These are phyloP conservation scores for Lepidiolamprologus cunningtoni DNA, from an alignment of 2,113 vertebrate genomes.

Conservation along the genomic window DNA sequence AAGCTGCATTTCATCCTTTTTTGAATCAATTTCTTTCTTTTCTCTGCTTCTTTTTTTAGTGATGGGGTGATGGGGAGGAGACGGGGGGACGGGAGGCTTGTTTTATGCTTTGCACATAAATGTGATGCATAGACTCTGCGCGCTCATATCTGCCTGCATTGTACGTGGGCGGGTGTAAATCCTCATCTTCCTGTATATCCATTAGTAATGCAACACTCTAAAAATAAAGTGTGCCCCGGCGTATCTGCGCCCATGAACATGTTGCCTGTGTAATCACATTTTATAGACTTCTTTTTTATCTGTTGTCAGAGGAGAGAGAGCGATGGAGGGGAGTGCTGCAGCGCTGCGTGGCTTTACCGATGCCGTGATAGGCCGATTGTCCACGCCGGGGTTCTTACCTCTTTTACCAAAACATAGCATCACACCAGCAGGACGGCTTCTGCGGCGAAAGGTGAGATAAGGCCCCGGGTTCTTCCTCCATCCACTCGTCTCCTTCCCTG, in stretches of 20 bases:
- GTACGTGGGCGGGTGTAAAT: conserved; percentile 58
- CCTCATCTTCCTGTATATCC: conserved; percentile 56
- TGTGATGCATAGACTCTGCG: conserved; percentile 47
- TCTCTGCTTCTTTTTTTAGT: conserved; percentile 16
- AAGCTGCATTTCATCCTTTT: conserved; percentile 6
- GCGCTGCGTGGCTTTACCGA: conserved; percentile 38
- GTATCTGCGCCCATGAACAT: conserved; percentile 50
- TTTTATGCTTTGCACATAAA: conserved; percentile 54
- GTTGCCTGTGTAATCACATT: conserved; percentile 61
- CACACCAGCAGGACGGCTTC: conserved; percentile 34
- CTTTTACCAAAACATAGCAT: conserved; percentile 4
- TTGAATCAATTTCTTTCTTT: conserved; percentile 38
- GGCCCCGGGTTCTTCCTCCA: conserved; percentile 9
- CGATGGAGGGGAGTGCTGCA: background rate
- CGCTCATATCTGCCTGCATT: conserved; percentile 48
- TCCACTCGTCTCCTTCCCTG: conserved; percentile 18
- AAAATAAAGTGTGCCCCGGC: conserved; percentile 57
- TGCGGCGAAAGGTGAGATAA: conserved; percentile 63
- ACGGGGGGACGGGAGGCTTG: background rate
- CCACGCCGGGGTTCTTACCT: conserved; percentile 14
- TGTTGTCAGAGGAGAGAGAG: conserved; percentile 8
- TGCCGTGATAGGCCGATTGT: conserved; percentile 45
- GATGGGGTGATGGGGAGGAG: background rate
- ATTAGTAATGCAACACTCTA: conserved; percentile 66
- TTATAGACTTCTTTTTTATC: conserved; percentile 59